Conservation (phyloP, 2,113 vertebrate species). For the Anhinga rufa region DNA sequence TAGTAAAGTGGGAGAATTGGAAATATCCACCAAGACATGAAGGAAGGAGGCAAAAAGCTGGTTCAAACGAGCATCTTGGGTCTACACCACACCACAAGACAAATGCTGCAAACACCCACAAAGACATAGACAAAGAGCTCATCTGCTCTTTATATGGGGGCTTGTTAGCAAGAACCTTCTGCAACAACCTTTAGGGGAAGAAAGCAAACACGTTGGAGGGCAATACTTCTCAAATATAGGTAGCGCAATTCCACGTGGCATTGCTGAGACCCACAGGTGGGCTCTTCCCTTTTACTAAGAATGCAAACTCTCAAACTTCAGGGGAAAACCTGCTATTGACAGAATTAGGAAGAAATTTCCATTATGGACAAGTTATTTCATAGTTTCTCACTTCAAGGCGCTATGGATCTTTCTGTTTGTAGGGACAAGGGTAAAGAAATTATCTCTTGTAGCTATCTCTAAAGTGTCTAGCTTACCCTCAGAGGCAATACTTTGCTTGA, state of each 20-base stretch:
- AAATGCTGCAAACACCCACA: neutral
- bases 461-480: neutral
- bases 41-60: neutral
- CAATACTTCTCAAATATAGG: neutral
- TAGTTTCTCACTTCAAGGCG: neutral
- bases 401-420: neutral
- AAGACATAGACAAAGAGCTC: neutral
- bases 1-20: neutral
- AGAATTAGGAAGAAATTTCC: neutral
- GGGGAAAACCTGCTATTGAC: neutral
- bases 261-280: neutral
- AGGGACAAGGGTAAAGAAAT: neutral
- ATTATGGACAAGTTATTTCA: neutral
- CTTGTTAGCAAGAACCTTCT: neutral
- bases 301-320: neutral
- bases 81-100: neutral
- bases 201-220: neutral
- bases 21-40: neutral
- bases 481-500: neutral
- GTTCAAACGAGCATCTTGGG: neutral
- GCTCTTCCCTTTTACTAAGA: neutral
- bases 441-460: neutral
- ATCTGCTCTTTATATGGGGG: neutral
- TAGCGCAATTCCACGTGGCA: neutral
- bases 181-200: neutral